Evolutionary conservation across 2,113 vertebrate species (phyloP).

Genomic region (Bucco capensis): DNA sequence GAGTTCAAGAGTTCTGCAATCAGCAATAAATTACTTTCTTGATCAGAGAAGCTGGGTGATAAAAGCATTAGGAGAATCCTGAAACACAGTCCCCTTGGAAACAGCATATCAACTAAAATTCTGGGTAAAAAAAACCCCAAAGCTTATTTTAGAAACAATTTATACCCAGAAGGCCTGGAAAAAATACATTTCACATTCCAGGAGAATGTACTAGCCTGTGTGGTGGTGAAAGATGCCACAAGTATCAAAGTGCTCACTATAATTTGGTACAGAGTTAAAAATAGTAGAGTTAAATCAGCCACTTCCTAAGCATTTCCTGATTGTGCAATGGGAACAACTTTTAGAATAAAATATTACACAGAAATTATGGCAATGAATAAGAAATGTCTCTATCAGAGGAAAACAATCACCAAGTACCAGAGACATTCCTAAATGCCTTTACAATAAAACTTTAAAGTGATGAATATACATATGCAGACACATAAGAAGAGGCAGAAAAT

Average conservation of each 20-base stretch:
- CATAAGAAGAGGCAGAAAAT: not conserved
- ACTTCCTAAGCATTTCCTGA: conserved; percentile 50
- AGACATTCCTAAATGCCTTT: conserved; percentile 16
- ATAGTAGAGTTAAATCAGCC: conserved; percentile 57
- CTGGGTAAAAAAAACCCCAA: conserved; percentile 5
- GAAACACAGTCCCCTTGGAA: conserved; percentile 65
- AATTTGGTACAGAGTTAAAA: conserved; percentile 5
- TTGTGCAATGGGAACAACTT: conserved; percentile 61
- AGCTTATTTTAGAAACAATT: conserved; percentile 28
- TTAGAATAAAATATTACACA: conserved; percentile 58
- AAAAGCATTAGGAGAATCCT: conserved; percentile 69
- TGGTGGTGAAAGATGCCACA: not conserved
- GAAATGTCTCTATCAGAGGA: conserved; percentile 40
- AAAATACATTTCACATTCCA: conserved; percentile 13
- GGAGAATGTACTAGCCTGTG: not conserved
- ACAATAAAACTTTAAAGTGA: conserved; percentile 39
- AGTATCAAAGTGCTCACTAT: not conserved
- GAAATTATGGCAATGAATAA: conserved; percentile 65
- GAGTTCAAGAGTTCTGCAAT: conserved; percentile 79
- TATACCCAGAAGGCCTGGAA: conserved; percentile 17
- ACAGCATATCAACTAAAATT: conserved; percentile 51
- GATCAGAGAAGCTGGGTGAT: conserved; percentile 72
- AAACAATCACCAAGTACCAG: conserved; percentile 36
- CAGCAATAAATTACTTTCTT: conserved; percentile 75
- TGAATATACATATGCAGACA: not conserved